Conservation (phyloP, 1,140 invertebrate species). For the Neodiprion fabricii region DNA sequence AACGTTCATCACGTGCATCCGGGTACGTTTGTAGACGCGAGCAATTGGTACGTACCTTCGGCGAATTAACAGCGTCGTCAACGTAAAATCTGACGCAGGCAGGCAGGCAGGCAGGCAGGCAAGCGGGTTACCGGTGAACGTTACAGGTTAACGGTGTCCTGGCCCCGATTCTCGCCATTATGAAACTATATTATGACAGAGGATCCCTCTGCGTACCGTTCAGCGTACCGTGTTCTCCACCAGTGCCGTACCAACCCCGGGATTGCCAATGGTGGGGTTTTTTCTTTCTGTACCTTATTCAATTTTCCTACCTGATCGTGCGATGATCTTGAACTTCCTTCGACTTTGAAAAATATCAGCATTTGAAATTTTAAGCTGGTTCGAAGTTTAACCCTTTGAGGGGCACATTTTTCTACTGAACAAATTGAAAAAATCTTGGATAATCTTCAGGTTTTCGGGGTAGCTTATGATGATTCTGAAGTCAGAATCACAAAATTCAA, state of each 20-base stretch:
- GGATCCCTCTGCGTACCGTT: slow-evolving; percentile 22
- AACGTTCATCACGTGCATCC: too few relatives aligned
- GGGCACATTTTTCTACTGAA: too few relatives aligned
- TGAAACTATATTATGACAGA: slow-evolving; percentile 58
- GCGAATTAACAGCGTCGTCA: too few relatives aligned
- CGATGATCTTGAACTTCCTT: not conserved
- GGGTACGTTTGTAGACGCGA: too few relatives aligned
- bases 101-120: not conserved
- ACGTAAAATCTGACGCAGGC: not conserved
- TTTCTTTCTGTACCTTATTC: not conserved
- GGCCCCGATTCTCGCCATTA: slow-evolving; percentile 59
- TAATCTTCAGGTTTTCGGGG: too few relatives aligned
- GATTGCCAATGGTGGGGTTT: not conserved
- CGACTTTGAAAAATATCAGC: not conserved
- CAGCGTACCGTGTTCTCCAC: not conserved
- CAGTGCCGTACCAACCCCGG: not conserved
- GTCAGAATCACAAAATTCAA: too few relatives aligned
- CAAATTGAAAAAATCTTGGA: too few relatives aligned
- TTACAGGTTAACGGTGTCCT: slow-evolving; percentile 53
- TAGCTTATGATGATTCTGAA: too few relatives aligned
- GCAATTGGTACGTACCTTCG: too few relatives aligned
- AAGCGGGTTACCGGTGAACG: not conserved
- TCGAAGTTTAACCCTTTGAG: too few relatives aligned
- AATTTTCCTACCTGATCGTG: too few relatives aligned
- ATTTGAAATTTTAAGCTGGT: too few relatives aligned